Evolutionary conservation across 2,888 invertebrate genomes (phyloP), one percentile per base, ranked within the genome.

Genomic region (Sceliomorpha sp.): DNA sequence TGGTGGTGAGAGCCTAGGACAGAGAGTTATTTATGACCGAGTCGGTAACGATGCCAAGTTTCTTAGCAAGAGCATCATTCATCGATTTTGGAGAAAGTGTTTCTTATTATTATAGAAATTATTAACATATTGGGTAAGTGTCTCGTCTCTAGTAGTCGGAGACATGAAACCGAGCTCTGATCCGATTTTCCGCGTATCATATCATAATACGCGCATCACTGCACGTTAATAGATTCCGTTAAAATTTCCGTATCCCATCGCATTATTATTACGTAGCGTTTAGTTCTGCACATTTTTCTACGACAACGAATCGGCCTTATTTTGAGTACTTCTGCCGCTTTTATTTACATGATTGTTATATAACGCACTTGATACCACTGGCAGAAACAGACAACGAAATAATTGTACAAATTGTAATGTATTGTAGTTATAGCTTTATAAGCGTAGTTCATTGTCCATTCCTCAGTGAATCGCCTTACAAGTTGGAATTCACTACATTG

Each of bases 261-360:
- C n/a, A n/a, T n/a, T n/a, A 37, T 29, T 53, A 3, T 37, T 29
- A 14, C 37, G 20, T 20, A n/a, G n/a, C 20, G 5, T 20, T 20
- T 20, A 20, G 3, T 20, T 20, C 5, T 20, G 27, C 40, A 15
- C 50, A 42, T 51, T 44, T 45, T 17, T 26, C 12, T 34, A 56
- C 24, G 53, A 39, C 40, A 47, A 15, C 26, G 9, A 12, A 10
- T 10, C 24, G n/a, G 1, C 40, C 20, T 20, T 20, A 40, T 10
- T 9, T 15, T 20, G 7, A 5, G 9, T 5, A 55, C 39, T 37
- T 39, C 36, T 45, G 10, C 36, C 31, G 39, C n/a, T 40, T 48
- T 60, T 67, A 60, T 67, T 47, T 67, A 67, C 56, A 68, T 68
- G 68, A 68, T 68, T 68, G 68, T 68, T 60, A 68, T 48, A 48